phyloP scores from a whole-genome alignment of 2,797 vertebrate genomes.

The Oreortyx pictus region DNA sequence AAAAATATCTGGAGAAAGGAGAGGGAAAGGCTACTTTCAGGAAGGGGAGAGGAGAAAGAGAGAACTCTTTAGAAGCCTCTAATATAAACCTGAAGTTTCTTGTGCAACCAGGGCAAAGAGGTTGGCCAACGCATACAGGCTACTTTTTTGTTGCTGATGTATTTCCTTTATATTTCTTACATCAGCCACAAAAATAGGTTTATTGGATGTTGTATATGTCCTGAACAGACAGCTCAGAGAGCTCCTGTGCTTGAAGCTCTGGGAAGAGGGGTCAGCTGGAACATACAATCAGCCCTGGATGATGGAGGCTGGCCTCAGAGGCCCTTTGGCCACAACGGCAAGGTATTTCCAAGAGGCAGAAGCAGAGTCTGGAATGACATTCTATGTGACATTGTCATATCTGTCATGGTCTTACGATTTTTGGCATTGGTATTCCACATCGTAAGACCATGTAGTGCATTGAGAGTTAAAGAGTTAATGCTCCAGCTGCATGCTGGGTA shows the following conservation, averaged over 20 bases:
- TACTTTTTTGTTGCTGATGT: background rate
- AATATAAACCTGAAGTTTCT: background rate
- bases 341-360: background rate
- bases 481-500: too few species aligned
- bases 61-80: background rate
- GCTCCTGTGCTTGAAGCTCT: background rate
- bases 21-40: background rate
- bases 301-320: background rate
- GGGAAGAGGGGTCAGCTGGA: background rate
- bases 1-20: conserved; percentile 2
- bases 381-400: background rate
- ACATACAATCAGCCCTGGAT: background rate
- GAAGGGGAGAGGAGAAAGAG: background rate
- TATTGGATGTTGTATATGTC: background rate
- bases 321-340: background rate
- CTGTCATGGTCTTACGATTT: too few species aligned
- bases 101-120: background rate
- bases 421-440: too few species aligned
- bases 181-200: background rate
- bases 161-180: background rate
- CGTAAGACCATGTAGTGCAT: too few species aligned
- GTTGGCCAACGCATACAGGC: background rate
- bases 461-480: too few species aligned
- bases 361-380: background rate
- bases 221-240: background rate